Percentiles rank a stretch among this genome's conserved stretches.
Evolutionary conservation across 2,113 vertebrate species (phyloP).

Genomic region (Rhinogobius similis): DNA sequence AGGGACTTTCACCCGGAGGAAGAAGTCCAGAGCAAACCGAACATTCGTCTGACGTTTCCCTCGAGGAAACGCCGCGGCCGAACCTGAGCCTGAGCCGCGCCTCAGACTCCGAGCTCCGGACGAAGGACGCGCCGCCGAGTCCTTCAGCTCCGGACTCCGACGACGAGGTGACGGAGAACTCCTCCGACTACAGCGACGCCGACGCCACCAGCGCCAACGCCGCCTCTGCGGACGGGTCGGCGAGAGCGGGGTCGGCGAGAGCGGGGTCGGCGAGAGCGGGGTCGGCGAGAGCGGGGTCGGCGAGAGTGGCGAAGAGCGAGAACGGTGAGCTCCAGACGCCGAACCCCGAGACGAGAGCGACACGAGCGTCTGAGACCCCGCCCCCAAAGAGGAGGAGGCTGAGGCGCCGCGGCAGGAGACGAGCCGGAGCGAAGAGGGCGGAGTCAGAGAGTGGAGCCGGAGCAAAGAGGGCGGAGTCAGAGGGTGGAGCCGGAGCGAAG

Average conservation of each 20-base stretch:
- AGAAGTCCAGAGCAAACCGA: not conserved
- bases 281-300: too few species aligned
- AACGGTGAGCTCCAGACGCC: too few species aligned
- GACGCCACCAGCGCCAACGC: not conserved
- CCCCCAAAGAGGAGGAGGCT: too few species aligned
- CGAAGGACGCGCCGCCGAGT: not conserved
- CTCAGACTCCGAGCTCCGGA: not conserved
- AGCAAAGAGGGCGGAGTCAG: not conserved
- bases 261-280: too few species aligned
- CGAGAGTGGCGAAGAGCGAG: too few species aligned
- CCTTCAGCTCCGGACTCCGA: not conserved
- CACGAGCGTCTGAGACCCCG: too few species aligned
- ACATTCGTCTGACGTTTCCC: not conserved
- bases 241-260: too few species aligned
- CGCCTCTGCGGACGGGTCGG: not conserved
- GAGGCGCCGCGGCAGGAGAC: too few species aligned
- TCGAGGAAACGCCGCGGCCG: not conserved
- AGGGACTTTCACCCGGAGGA: not conserved
- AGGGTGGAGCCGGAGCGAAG: not conserved
- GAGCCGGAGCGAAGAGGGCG: too few species aligned
- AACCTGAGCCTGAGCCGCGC: too few species aligned
- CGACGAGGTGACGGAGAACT: not conserved
- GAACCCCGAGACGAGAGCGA: too few species aligned
- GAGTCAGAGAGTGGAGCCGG: too few species aligned
- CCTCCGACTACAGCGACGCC: not conserved